Base-by-base conservation (phyloP, 2,797 vertebrate species). In the Typhlichthys eigenmanni region DNA sequence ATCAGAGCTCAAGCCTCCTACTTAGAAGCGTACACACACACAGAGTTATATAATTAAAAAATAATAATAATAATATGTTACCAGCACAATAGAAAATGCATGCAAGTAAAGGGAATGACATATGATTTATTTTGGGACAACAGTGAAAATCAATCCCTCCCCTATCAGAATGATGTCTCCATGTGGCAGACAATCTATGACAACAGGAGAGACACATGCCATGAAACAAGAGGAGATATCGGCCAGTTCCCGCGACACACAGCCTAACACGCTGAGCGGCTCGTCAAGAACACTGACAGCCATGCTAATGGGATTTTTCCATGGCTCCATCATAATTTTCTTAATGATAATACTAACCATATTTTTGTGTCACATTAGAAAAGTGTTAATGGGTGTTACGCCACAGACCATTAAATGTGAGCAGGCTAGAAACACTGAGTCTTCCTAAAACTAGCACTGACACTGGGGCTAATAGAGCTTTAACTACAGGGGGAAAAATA, bases 271-370 rank as follows among this genome's bases (percentile, higher is more conserved):
- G 72, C 81, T 68, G 79, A 83, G 89, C 74, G 69, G 81, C 89
- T 86, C 79, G 89, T 92, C 90, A 92, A 81, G 76, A 85, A 76
- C 85, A 86, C 84, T 91, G 89, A 91, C 90, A 91, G 89, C 86
- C 82, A 75, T 77, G 90, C 85, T 92, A 91, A 92, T 91, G 90
- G 91, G 84, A 88, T 89, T 92, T 89, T 91, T 77, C 84, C 75
- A 86, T 71, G 79, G 78, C 85, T 90, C 85, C 83, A 82, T 91
- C 89, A 90, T 90, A 86, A 90, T 89, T 92, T 89, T 85, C 85
- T 90, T 91, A 92, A 91, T 92, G 89, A 91, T 91, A 91, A 90
- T 88, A 83, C 88, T 81, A 89, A 84, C 87, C 85, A 90, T 90
- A 89, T 87, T 90, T 91, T 90, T 83, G 78, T 88, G 84, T 91